A percentile compares a stretch with the other conserved stretches of the same genome.
Conservation (phyloP, 2,888 invertebrate genomes). For the Lithodes maja region DNA sequence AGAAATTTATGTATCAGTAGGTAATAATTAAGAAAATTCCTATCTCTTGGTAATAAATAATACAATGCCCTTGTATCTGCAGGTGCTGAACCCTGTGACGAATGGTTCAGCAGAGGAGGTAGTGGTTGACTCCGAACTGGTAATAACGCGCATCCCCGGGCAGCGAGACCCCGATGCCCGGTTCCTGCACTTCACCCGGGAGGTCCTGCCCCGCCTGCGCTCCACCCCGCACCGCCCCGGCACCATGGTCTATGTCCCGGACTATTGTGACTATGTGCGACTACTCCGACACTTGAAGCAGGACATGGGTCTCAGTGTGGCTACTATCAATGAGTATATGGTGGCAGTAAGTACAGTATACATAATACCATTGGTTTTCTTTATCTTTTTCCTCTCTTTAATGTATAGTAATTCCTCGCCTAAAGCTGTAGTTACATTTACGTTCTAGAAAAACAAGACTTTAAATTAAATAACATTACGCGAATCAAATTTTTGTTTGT, state of each 20-base stretch:
- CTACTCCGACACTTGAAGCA: constrained; percentile 56
- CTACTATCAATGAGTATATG: constrained; percentile 68
- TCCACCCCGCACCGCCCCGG: constrained; percentile 79
- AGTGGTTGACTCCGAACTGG: constrained; percentile 81
- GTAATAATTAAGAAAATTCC: too few relatives aligned
- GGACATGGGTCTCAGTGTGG: constrained; percentile 51
- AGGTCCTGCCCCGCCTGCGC: constrained; percentile 87
- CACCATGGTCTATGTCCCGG: constrained; percentile 58
- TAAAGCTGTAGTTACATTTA: too few relatives aligned
- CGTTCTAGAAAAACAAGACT: too few relatives aligned
- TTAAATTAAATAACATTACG: too few relatives aligned
- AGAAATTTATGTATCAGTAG: too few relatives aligned
- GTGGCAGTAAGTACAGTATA: constrained; percentile 43
- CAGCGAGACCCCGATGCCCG: constrained; percentile 83
- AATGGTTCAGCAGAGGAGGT: constrained; percentile 60
- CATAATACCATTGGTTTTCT: too few relatives aligned
- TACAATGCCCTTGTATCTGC: background rate
- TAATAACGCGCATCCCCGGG: constrained; percentile 81
- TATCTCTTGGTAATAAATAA: too few relatives aligned
- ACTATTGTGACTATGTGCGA: constrained; percentile 66
- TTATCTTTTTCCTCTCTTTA: too few relatives aligned
- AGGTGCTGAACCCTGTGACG: constrained; percentile 49
- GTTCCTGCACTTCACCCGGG: constrained; percentile 87
- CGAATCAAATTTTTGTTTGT: too few relatives aligned
- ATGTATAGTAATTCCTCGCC: too few relatives aligned